Evolutionary conservation across 2,113 vertebrate genomes (phyloP), one percentile per base, ranked within the genome.

Genomic region (Dascyllus trimaculatus): DNA sequence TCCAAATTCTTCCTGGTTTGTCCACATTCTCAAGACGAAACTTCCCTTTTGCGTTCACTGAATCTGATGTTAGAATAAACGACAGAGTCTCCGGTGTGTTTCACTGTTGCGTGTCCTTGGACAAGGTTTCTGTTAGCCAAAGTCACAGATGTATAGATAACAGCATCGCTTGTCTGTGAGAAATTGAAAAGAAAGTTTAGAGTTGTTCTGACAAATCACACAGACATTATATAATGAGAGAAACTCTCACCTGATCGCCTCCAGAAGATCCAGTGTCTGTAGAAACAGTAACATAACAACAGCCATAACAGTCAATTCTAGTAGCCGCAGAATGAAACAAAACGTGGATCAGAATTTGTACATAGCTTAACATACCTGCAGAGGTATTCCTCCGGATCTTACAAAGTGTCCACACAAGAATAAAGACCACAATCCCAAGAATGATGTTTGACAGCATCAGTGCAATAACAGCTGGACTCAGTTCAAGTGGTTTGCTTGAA

Each of bases 61-160:
- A 19, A 11, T 54, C n/a, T 61, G 19, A 62, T 22, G 38, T 35
- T 7, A 24, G 75, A 69, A 46, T 77, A 77, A 32, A 77, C 14
- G 0, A 77, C 48, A 45, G 64, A 61, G 24, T 68, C 64, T 68
- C 4, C 24, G 15, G 35, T 46, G 24, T 24, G 14, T 25, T 6
- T 35, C 48, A 5, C 38, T 32, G 38, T 22, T 6, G 35, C 14
- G 32, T 6, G 14, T n/a, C 48, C 45, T 0, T 3, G 0, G 1
- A 10, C 22, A 8, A 35, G 32, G 35, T n/a, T 18, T 54, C 48
- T 45, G 2, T 22, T 24, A 15, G 24, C 5, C 11, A 2, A 40
- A 59, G 21, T 11, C 73, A 59, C 54, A 29, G 45, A 3, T 29
- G 45, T n/a, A 60, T 61, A 69, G 35, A 22, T 35, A 2, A 61